Base-by-base conservation (phyloP, 1,140 invertebrate genomes). In the Prorops nasuta region DNA sequence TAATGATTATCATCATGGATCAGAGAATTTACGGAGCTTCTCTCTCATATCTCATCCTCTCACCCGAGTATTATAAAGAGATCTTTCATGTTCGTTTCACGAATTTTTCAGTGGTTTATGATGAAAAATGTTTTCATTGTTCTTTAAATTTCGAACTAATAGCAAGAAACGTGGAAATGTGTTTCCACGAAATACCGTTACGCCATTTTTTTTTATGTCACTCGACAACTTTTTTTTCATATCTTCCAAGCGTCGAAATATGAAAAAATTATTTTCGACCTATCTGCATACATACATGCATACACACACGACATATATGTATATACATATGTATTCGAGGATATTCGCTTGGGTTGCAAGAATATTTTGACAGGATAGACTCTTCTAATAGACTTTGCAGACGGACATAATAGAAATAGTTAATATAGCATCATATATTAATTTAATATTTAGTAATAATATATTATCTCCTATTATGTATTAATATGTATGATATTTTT, bases 371-470 rank as follows among this genome's bases (percentile, higher is more conserved):
- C 49, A 65, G 66, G 67, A 72, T 76, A 74, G 67, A 76, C 71
- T 76, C 71, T 74, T 67, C 69, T 74, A 74, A 76, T 76, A 76
- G 73, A 76, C 72, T 76, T 74, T 76, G 73, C 73, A 74, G 68
- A 74, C 64, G 64, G 66, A 72, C 71, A 69, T 76, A 76, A 76
- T 76, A 76, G 72, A 73, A 74, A 76, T 74, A 73, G 68, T 71
- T 71, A 66, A 73, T 74, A 72, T 67, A 71, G 67, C 58, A 67
- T 66, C 54, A 49, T 67, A 66, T 66, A 66, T 61, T 65, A 54
- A 59, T 66, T 64, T 60, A 66, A 64, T 65, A 66, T 67, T 61
- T 44, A 54, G 55, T 65, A 66, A 58, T 64, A 65, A 67, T 68
- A 66, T 67, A 65, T 63, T 66, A 59, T 61, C 52, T 66, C 64